Conservation (phyloP, 1,140 invertebrate genomes). For the Meloidogyne floridensis region DNA sequence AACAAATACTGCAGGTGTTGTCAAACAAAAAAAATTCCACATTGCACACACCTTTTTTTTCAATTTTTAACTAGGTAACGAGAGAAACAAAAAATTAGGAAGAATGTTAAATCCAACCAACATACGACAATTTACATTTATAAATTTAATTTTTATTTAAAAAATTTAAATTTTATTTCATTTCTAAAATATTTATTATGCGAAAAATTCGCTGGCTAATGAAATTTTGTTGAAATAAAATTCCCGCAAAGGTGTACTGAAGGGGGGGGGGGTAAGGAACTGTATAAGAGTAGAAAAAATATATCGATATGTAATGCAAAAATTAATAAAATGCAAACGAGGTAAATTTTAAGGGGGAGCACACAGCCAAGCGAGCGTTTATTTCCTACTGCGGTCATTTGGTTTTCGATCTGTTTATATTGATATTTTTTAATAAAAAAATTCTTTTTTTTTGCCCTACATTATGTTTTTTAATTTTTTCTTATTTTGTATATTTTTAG, state of each 20-base stretch:
- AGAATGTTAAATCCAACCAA: not conserved
- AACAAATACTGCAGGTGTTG: not conserved
- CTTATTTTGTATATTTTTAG: not conserved
- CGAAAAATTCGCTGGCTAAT: no score
- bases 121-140: not conserved
- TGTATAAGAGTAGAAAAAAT: no score
- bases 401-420: not conserved
- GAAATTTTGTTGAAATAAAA: no score
- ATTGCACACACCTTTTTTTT: not conserved
- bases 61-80: not conserved
- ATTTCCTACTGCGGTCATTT: not conserved
- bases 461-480: not conserved
- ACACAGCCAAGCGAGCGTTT: not conserved
- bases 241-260: no score
- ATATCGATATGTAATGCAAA: not conserved
- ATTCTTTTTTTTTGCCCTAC: not conserved
- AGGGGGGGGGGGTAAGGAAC: no score
- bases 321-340: not conserved
- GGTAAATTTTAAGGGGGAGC: not conserved
- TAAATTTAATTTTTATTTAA: not conserved
- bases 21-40: slow-evolving; percentile 4
- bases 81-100: not conserved
- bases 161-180: not conserved
- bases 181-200: not conserved
- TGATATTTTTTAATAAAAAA: not conserved